Evolutionary conservation across 2,888 invertebrate species (phyloP), one percentile per base, ranked within the genome.

Genomic region (Drosophila neonasuta): DNA sequence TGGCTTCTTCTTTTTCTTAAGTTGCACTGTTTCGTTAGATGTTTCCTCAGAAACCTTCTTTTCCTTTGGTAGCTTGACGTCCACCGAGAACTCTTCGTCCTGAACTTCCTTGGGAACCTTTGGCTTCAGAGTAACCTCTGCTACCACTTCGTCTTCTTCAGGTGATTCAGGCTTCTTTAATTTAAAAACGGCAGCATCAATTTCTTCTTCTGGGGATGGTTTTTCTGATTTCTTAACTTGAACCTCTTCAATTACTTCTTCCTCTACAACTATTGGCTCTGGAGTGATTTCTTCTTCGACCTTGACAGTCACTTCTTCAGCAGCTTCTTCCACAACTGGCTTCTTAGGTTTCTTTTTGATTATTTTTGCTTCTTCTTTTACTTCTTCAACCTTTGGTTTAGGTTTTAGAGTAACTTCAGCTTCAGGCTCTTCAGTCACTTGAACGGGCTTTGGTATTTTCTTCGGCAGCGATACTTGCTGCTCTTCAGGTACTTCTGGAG

Each of bases 81-180:
- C 90, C 2, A 89, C 82, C 7, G 87, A 87, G 52, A 89, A 87
- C 48, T 91, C 90, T 75, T 90, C 89, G 3, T 89, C 86, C 34
- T 89, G 86, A 42, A 80, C 76, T 72, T 84, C 79, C 41, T 87
- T 80, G 0, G 89, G 79, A 36, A 86, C 81, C 69, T 89, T 89
- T 1, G 89, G 90, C 66, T 91, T 90, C 17, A 91, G 85, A 42
- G 90, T 90, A 9, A 90, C 87, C 49, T 89, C 84, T 71, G 91
- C 86, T 70, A 90, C 85, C 50, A 89, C 88, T 66, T 90, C 90
- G 58, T 92, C 91, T 24, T 87, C 87, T 13, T 84, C 73, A 24
- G 74, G 73, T 17, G 68, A 46, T 11, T 79, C 56, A 3, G 88
- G 83, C 55, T 89, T 88, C 55, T 87, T 85, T 1, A 89, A 58